Base-by-base conservation (phyloP, 2,113 vertebrate genomes). In the Equus quagga region DNA sequence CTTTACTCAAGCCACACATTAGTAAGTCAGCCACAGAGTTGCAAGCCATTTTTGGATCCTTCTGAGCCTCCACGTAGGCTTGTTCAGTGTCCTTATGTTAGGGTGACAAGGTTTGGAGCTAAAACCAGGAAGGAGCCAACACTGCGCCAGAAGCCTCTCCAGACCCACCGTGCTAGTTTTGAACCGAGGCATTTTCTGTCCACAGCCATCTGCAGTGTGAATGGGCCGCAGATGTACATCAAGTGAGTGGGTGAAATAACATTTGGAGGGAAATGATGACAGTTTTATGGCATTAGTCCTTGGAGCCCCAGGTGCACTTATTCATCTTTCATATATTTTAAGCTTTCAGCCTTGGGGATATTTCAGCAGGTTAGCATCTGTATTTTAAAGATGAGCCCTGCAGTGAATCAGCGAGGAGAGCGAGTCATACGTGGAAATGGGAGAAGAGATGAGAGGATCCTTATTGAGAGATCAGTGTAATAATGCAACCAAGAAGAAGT, bases 191-290 rank as follows among this genome's bases (percentile, higher is more conserved):
- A 54, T 96, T 96, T 94, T 97, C 58, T 90, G 73, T 96, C 86
- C 75, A 26, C 33, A 73, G 83, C 89, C 96, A 96, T 92, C 92
- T 96, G 96, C 90, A 54, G 89, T 95, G 94, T 91, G 95, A 97
- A 97, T 2, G 18, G 87, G 94, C 83, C n/a, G 3, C 96, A 97
- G 94, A 95, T 95, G 95, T 58, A 73, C 80, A 73, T 96, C 76
- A 46, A 89, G 49, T 54, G 92, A 97, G 97, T 98, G 97, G 97
- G 97, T 54, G 87, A 96, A 97, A 87, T 49, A 84, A 33, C 18
- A 3, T 78, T 90, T 85, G 69, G 80, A 96, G 83, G 85, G 84
- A 80, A 96, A 92, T 18, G 89, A 83, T 96, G 93, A 94, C 90
- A 92, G 94, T 60, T 97, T 80, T 72, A 64, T 94, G 93, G 92